Base-by-base conservation (phyloP, 23 tunicate genomes). In the Phallusia fumigata region DNA sequence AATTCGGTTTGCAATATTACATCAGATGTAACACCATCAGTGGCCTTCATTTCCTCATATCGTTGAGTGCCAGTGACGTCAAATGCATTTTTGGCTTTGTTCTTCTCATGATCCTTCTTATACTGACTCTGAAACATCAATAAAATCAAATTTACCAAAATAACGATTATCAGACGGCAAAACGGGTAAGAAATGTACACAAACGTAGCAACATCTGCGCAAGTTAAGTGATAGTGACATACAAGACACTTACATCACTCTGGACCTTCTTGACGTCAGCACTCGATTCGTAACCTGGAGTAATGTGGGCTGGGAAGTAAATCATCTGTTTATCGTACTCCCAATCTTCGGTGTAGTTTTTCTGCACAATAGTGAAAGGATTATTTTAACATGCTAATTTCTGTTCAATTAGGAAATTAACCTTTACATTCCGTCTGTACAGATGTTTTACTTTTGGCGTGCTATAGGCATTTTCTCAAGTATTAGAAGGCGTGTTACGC, bases 271-370 rank as follows among this genome's bases (percentile, higher is more conserved):
- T 84, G 45, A 92, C 89, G 40, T 90, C 92, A 31, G 84, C 83
- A 31, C 85, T 24, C 30, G 87, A 88, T 85, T 97, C 99, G 65
- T 97, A 97, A 32, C 84, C 97, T 22, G 99, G 99, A 24, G 97
- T 97, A 44, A 97, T 90, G 74, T 97, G 99, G 58, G 87, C 99
- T 0, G 99, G 99, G 69, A 88, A 97, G 76, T 97, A 97, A 36
- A 97, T 78, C 34, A 73, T 47, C 76, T 92, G 88, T 83, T 94
- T 94, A 72, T 94, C 98, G 40, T 84, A 77, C 78, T 94, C 98
- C 98, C 98, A 94, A 33, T 94, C 94, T 52, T 89, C 98, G 35
- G 53, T 88, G 76, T 96, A 96, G 18, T 86, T 65, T 58, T 76
- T 86, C 98, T 94, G 85, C 21, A 82, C 52, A 45, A 22, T 10